Evolutionary conservation across 2,888 invertebrate species (phyloP).

Genomic region (Campoletis raptor): DNA sequence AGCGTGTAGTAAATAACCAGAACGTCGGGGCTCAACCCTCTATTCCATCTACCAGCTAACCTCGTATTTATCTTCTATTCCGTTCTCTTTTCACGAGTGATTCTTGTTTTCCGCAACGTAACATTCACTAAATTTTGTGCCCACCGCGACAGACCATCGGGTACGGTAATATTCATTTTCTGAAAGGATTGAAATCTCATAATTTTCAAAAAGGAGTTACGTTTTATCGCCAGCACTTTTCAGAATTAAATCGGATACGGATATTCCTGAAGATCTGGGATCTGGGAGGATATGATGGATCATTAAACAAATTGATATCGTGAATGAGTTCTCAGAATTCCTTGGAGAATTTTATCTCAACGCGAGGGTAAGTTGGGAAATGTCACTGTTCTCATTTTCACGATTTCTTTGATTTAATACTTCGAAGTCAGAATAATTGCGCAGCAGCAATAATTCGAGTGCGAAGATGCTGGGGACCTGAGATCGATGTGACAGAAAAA

Average conservation of each 20-base stretch:
- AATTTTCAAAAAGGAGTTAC: conserved; percentile 26
- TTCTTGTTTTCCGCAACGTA: conserved; percentile 4
- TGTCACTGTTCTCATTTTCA: neutral
- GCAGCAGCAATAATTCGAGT: no score
- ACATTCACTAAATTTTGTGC: conserved; percentile 59
- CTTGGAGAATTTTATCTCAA: neutral
- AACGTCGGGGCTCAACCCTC: conserved; percentile 55
- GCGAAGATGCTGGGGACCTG: conserved; percentile 4
- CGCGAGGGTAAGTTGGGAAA: neutral
- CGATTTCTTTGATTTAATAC: neutral
- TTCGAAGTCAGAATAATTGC: no score
- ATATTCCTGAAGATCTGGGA: neutral
- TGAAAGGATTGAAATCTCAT: conserved; percentile 52
- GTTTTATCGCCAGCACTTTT: conserved; percentile 36
- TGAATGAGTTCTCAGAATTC: neutral
- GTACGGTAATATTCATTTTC: conserved; percentile 52
- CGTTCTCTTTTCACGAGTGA: conserved; percentile 25
- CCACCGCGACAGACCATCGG: conserved; percentile 13
- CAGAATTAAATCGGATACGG: conserved; percentile 25
- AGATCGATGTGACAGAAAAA: neutral
- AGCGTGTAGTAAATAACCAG: conserved; percentile 69
- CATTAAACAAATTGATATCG: conserved; percentile 31
- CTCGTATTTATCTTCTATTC: conserved; percentile 39
- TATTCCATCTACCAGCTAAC: conserved; percentile 41
- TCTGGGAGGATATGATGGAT: conserved; percentile 9